Conservation (phyloP, 2,797 vertebrate genomes). For the Falco rusticolus region DNA sequence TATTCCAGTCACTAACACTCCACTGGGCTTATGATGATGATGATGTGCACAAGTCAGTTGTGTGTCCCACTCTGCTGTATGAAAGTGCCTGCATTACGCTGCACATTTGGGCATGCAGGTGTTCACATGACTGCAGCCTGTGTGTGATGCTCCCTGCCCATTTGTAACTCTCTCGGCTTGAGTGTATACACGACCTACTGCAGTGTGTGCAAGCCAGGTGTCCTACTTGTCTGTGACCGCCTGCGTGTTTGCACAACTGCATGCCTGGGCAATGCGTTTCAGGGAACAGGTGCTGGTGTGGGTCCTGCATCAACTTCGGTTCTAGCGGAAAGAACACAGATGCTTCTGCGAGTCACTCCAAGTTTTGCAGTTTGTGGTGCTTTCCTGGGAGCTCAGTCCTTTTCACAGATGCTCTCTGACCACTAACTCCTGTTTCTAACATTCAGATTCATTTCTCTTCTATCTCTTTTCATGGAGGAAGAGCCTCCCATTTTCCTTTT, state of each 20-base stretch:
- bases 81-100: background rate
- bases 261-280: background rate
- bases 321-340: background rate
- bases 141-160: background rate
- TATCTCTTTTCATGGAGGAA: background rate
- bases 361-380: background rate
- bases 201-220: fast-evolving
- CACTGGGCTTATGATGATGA: background rate
- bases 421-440: background rate
- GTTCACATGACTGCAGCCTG: background rate
- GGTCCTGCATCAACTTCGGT: background rate
- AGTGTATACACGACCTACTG: background rate
- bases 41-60: fast-evolving
- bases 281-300: background rate
- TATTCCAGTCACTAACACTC: background rate
- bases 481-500: background rate
- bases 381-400: background rate
- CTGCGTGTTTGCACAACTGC: too few species aligned
- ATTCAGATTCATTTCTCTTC: background rate
- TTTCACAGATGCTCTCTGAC: background rate
- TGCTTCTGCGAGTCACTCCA: background rate
- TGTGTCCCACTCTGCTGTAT: background rate
- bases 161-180: background rate
- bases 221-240: background rate
- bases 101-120: background rate